A percentile compares a stretch with the other conserved stretches of the same genome.
Evolutionary conservation across 64 coral and sea anemone species (phyloP).

Genomic region (Montipora capricornis): DNA sequence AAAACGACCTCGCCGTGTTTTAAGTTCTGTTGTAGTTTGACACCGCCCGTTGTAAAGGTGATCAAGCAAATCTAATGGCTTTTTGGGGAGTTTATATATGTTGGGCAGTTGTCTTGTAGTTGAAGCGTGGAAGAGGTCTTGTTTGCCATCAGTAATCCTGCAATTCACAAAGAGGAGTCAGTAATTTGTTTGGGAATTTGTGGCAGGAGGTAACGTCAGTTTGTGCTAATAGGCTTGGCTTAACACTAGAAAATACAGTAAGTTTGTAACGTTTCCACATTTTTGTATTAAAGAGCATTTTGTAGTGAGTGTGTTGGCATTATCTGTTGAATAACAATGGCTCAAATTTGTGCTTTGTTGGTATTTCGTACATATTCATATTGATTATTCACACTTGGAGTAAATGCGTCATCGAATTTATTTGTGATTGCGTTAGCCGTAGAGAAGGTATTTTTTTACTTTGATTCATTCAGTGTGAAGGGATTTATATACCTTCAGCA

Average conservation of each 20-base stretch:
- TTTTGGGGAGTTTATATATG: neutral
- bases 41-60: neutral
- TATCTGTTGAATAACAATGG: neutral
- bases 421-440: neutral
- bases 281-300: slow-evolving; percentile 29
- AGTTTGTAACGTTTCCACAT: neutral
- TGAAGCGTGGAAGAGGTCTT: neutral
- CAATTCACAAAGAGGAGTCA: too few relatives aligned
- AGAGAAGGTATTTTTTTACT: neutral
- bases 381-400: neutral
- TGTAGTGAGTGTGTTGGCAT: neutral
- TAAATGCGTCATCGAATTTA: neutral
- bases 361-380: neutral
- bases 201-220: neutral
- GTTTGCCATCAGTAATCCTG: neutral
- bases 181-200: neutral
- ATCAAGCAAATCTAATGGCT: too few relatives aligned
- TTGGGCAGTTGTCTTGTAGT: neutral
- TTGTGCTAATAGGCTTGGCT: neutral
- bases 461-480: too few relatives aligned
- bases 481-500: too few relatives aligned
- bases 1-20: neutral
- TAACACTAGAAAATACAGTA: neutral
- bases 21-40: neutral
- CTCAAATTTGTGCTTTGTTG: neutral